phyloP scores from a whole-genome alignment of 2,797 vertebrate species.

The Hippocampus kuda region DNA sequence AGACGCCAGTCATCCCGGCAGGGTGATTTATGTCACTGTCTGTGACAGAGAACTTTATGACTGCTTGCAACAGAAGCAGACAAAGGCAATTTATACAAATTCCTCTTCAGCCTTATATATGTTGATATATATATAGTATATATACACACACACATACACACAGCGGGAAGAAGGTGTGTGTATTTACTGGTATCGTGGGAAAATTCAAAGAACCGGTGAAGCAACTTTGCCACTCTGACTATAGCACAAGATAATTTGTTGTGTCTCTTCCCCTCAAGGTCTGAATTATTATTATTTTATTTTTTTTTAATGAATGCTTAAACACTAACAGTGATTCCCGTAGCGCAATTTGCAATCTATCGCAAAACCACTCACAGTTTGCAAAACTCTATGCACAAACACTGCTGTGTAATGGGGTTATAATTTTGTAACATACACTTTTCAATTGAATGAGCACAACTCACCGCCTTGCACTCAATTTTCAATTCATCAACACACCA shows the following conservation, averaged over 20 bases:
- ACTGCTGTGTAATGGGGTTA: too few species aligned
- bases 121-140: too few species aligned
- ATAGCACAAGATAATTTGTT: not conserved
- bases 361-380: too few species aligned
- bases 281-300: constrained; percentile 9
- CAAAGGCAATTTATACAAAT: constrained; percentile 26
- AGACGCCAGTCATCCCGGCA: constrained; percentile 56
- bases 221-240: not conserved
- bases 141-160: not conserved
- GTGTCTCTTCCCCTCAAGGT: constrained; percentile 1
- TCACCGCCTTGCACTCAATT: too few species aligned
- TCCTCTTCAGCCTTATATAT: constrained; percentile 12
- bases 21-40: constrained; percentile 63
- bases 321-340: too few species aligned
- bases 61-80: constrained; percentile 37
- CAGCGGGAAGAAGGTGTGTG: constrained; percentile 6
- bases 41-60: constrained; percentile 51
- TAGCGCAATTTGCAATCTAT: too few species aligned
- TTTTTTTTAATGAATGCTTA: too few species aligned
- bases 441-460: too few species aligned
- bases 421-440: too few species aligned
- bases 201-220: constrained; percentile 6
- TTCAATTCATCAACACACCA: too few species aligned
- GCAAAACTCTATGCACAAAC: too few species aligned
- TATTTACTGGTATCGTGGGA: constrained; percentile 8